Percentiles rank a stretch among this genome's conserved stretches.
Conservation (phyloP, 64 coral and sea anemone genomes). For the Dendrophyllia cribrosa region DNA sequence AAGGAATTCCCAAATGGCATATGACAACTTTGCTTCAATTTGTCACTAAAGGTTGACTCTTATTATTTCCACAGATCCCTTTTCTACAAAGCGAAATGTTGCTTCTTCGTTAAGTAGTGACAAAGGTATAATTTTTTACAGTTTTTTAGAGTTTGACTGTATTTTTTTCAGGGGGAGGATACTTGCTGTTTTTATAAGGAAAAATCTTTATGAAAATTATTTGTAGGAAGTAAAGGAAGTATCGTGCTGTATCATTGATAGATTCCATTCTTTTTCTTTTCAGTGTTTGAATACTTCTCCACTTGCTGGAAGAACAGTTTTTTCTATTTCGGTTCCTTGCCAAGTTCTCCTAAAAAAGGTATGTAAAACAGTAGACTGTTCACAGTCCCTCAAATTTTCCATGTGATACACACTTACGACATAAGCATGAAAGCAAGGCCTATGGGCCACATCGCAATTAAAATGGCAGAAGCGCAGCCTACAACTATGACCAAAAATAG, state of each 20-base stretch:
- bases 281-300: slow-evolving; percentile 54
- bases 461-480: too few species aligned
- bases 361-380: background rate
- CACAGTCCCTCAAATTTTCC: too few species aligned
- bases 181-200: background rate
- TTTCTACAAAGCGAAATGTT: slow-evolving; percentile 52
- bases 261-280: background rate
- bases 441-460: too few species aligned
- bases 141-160: background rate
- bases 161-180: background rate
- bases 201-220: background rate
- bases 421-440: too few species aligned
- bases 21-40: background rate
- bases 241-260: background rate
- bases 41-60: background rate
- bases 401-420: too few species aligned
- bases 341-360: slow-evolving; percentile 22
- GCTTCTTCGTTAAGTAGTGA: slow-evolving; percentile 55
- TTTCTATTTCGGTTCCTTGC: slow-evolving; percentile 33
- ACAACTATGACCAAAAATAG: too few species aligned
- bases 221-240: too few species aligned
- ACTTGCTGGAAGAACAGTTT: slow-evolving; percentile 63
- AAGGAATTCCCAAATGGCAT: too few species aligned
- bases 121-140: slow-evolving; percentile 48
- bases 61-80: slow-evolving; percentile 44